phyloP scores from a whole-genome alignment of 2,797 vertebrate species.

The Lemur catta region DNA sequence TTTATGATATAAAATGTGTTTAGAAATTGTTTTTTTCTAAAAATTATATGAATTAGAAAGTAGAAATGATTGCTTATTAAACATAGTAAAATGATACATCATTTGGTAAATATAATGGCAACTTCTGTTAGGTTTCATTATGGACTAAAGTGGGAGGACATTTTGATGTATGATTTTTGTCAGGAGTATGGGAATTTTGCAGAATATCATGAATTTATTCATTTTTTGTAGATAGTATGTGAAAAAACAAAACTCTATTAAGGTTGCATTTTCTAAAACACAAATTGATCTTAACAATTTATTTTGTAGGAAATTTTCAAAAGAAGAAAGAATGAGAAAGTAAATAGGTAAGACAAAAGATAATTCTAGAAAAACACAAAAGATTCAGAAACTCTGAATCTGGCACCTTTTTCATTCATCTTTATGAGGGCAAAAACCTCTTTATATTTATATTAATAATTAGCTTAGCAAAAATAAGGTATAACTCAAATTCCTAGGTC shows the following conservation, averaged over 20 bases:
- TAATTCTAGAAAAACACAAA: background rate
- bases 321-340: background rate
- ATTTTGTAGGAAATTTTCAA: background rate
- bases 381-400: background rate
- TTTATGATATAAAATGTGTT: background rate
- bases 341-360: background rate
- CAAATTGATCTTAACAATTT: background rate
- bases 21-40: background rate
- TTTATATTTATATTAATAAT: background rate
- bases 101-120: background rate
- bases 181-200: background rate
- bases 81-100: background rate
- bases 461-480: background rate
- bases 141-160: background rate
- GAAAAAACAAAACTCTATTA: background rate
- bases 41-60: background rate
- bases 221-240: background rate
- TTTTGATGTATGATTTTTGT: background rate
- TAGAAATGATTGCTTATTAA: background rate
- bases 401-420: background rate
- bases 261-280: background rate
- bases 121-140: background rate
- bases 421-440: background rate
- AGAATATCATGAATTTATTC: background rate
- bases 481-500: background rate